Conservation (phyloP, 1,140 invertebrate genomes). For the Sitophilus oryzae region DNA sequence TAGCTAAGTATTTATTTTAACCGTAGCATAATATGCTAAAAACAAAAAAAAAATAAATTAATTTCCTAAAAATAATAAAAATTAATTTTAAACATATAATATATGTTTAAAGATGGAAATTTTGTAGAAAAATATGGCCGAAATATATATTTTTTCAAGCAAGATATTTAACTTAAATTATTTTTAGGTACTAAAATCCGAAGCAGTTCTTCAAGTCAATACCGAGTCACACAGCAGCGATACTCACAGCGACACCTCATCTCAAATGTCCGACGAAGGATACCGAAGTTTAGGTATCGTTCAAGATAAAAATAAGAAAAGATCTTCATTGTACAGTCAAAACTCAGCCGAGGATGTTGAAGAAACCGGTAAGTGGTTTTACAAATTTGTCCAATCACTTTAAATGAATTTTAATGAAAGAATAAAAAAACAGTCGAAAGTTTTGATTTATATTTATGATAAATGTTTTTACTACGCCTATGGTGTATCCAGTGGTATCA, state of each 20-base stretch:
- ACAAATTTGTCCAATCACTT: no score
- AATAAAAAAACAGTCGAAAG: no score
- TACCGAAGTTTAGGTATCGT: slow-evolving; percentile 73
- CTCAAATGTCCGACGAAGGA: slow-evolving; percentile 81
- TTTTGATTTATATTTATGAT: no score
- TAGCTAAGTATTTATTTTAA: no score
- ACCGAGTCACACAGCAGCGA: slow-evolving; percentile 36
- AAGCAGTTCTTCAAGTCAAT: slow-evolving; percentile 35
- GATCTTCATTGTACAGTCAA: slow-evolving; percentile 59
- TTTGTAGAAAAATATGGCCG: no score
- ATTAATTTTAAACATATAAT: neutral
- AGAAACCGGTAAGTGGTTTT: slow-evolving; percentile 52
- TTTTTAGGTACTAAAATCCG: slow-evolving; percentile 33
- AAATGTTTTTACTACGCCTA: no score
- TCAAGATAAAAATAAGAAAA: slow-evolving; percentile 51
- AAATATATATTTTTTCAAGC: no score
- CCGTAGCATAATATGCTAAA: no score
- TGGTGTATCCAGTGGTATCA: no score
- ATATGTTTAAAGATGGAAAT: neutral
- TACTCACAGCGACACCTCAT: slow-evolving; percentile 71
- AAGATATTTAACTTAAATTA: neutral
- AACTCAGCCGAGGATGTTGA: slow-evolving; percentile 62
- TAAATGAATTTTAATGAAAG: no score
- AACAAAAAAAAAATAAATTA: no score
- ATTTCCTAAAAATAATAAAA: neutral